Evolutionary conservation across 2,113 vertebrate genomes (phyloP).

Genomic region (Protobothrops mucrosquamatus): DNA sequence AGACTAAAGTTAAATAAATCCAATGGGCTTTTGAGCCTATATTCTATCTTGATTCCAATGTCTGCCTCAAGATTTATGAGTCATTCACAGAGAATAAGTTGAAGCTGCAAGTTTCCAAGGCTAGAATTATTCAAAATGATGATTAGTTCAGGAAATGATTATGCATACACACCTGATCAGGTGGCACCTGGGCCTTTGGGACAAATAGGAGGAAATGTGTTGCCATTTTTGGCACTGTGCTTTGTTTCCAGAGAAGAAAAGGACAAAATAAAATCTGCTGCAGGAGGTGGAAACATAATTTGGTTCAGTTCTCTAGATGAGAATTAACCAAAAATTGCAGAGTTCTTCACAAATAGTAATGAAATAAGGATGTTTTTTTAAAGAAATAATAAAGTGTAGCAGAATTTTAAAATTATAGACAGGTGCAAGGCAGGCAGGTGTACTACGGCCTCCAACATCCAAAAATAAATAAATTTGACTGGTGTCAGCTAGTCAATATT

Average conservation of each 20-base stretch:
- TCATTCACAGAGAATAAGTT: conserved; percentile 87
- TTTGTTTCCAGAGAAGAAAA: conserved; percentile 84
- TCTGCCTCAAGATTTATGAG: conserved; percentile 96
- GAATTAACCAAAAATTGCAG: background rate
- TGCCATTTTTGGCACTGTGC: conserved; percentile 91
- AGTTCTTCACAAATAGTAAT: background rate
- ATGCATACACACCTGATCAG: conserved; percentile 97
- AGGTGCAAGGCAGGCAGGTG: background rate
- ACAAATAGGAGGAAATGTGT: conserved; percentile 89
- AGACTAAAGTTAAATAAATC: conserved; percentile 83
- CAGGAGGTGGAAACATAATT: background rate
- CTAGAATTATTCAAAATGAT: conserved; percentile 94
- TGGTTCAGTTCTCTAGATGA: background rate
- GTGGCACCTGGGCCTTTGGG: conserved; percentile 85
- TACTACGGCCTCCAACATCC: background rate
- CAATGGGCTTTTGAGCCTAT: conserved; percentile 87
- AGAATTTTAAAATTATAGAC: background rate
- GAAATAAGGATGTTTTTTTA: background rate
- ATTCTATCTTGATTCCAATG: conserved; percentile 89
- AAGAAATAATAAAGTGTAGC: background rate
- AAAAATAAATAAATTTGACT: background rate
- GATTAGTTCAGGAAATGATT: conserved; percentile 97
- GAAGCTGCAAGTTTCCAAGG: conserved; percentile 88
- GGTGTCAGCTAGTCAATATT: background rate
- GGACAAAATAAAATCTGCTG: conserved; percentile 61